Percentiles rank a stretch among this genome's conserved stretches.
Conservation (phyloP, 2,797 vertebrate species). For the Chrysolophus pictus region DNA sequence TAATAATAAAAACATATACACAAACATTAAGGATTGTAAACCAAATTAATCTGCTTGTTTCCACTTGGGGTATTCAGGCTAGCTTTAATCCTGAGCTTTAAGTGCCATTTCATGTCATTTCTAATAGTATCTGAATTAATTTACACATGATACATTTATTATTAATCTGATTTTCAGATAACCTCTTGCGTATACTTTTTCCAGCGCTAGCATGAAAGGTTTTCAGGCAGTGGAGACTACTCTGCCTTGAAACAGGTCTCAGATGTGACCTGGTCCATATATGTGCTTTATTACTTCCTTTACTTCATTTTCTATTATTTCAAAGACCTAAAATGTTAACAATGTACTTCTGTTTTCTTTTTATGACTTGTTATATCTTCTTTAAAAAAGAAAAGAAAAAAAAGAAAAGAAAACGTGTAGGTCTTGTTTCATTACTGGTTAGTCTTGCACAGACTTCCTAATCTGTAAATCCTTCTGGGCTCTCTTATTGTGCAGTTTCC, state of each 20-base stretch:
- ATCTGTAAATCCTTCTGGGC: not conserved
- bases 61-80: not conserved
- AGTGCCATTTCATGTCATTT: not conserved
- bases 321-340: not conserved
- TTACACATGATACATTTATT: not conserved
- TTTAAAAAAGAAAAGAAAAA: no score
- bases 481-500: not conserved
- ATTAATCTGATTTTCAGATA: not conserved
- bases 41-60: not conserved
- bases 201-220: not conserved
- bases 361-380: not conserved
- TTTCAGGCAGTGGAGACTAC: not conserved
- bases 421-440: not conserved
- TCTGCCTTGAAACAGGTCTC: not conserved
- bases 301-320: not conserved
- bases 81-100: not conserved
- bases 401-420: not conserved
- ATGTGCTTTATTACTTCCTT: not conserved
- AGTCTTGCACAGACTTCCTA: not conserved
- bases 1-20: not conserved
- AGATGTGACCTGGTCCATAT: not conserved
- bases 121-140: not conserved
- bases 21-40: not conserved
- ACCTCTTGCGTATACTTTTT: not conserved
- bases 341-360: not conserved